These are phyloP conservation scores for Drosophila ercepeae DNA, from an alignment of 1,140 invertebrate genomes.

Conservation along the genomic window DNA sequence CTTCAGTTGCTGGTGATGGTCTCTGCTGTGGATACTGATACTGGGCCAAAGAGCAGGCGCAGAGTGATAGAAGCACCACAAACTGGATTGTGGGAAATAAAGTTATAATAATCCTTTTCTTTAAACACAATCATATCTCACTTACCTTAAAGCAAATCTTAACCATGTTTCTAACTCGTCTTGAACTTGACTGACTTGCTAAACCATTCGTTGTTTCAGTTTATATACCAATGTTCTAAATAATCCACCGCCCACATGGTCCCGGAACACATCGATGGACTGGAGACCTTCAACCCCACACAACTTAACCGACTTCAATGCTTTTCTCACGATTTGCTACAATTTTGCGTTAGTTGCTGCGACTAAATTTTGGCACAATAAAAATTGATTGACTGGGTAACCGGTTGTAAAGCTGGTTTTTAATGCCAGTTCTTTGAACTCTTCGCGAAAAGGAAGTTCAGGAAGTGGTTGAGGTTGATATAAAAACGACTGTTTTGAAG, in stretches of 20 bases:
- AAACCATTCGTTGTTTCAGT: constrained; percentile 20
- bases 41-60: constrained; percentile 47
- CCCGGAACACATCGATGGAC: constrained; percentile 50
- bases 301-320: constrained; percentile 63
- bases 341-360: constrained; percentile 57
- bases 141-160: constrained; percentile 59
- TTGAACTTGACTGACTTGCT: constrained; percentile 59
- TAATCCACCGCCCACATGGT: constrained; percentile 52
- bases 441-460: constrained; percentile 58
- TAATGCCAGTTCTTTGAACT: constrained; percentile 67
- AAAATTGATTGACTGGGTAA: constrained; percentile 47
- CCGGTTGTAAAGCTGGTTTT: constrained; percentile 54
- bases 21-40: constrained; percentile 63
- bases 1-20: constrained; percentile 4
- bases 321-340: constrained; percentile 65
- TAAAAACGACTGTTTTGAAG: constrained; percentile 45
- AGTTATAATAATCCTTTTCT: not conserved
- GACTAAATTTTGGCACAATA: constrained; percentile 54
- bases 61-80: constrained; percentile 42
- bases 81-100: constrained; percentile 15
- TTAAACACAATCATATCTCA: not conserved
- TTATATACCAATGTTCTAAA: constrained; percentile 58
- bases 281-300: constrained; percentile 65
- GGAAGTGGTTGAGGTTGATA: constrained; percentile 58
- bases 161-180: constrained; percentile 46